Conservation (phyloP, 2,888 invertebrate species). For the Hirtodrosophila duncani region DNA sequence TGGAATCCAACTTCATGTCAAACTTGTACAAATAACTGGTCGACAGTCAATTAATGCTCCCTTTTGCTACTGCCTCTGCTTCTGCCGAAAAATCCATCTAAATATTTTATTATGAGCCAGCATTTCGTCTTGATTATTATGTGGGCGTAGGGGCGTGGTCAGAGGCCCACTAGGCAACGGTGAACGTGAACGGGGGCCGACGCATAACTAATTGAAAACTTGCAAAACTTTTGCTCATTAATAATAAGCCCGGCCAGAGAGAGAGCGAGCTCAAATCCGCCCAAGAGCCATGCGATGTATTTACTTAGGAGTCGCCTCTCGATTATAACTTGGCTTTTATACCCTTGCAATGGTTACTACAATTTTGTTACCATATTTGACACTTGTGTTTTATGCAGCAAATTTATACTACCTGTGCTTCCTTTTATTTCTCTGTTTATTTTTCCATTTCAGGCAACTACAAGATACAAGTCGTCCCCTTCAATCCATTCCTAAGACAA, state of each 20-base stretch:
- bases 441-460: not conserved
- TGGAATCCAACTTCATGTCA: constrained; percentile 9
- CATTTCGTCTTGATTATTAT: constrained; percentile 59
- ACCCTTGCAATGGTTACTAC: too few relatives aligned
- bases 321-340: not conserved
- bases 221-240: constrained; percentile 65
- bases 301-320: constrained; percentile 14
- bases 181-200: constrained; percentile 14
- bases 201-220: constrained; percentile 67
- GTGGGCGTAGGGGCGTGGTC: constrained; percentile 16
- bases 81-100: constrained; percentile 32
- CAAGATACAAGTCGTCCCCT: too few relatives aligned
- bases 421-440: not conserved
- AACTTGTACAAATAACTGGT: constrained; percentile 45
- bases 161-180: constrained; percentile 2
- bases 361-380: too few relatives aligned
- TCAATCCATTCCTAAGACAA: too few relatives aligned
- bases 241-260: constrained; percentile 49
- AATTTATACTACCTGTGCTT: too few relatives aligned
- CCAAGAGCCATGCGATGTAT: constrained; percentile 11
- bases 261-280: not conserved
- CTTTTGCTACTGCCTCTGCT: too few relatives aligned
- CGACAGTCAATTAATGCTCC: constrained; percentile 52
- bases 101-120: constrained; percentile 56
- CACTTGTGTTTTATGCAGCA: too few relatives aligned